Evolutionary conservation across 2,113 vertebrate species (phyloP).

Genomic region (Paralichthys olivaceus): DNA sequence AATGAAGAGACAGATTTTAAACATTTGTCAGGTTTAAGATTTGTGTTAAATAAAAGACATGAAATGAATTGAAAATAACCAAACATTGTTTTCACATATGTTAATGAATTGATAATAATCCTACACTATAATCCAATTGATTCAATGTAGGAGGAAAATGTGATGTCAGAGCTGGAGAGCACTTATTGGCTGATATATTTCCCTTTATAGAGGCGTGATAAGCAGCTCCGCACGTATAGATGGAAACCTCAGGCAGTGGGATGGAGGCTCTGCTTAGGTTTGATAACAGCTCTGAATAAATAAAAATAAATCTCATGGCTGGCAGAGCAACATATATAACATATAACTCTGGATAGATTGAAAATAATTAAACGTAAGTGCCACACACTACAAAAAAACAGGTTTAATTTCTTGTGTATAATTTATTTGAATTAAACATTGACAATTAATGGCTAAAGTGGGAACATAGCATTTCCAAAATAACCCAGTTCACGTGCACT

Average conservation of each 20-base stretch:
- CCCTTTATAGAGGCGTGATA: neutral
- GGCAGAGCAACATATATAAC: neutral
- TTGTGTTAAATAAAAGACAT: neutral
- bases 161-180: constrained; percentile 12
- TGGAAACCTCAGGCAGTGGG: neutral
- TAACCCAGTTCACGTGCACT: neutral
- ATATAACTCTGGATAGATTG: neutral
- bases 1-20: neutral
- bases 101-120: neutral
- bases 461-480: neutral
- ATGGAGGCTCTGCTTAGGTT: constrained; percentile 11
- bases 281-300: constrained; percentile 28
- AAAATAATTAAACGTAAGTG: neutral
- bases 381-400: neutral
- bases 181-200: constrained; percentile 12
- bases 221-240: constrained; percentile 18
- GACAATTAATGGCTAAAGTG: neutral
- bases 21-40: neutral
- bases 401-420: too few species aligned
- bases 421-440: neutral
- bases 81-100: neutral
- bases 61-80: neutral
- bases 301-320: neutral
- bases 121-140: neutral
- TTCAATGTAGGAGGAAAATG: neutral